These are phyloP conservation scores for Corythaixoides concolor DNA, from an alignment of 2,113 vertebrate genomes.

Conservation along the genomic window DNA sequence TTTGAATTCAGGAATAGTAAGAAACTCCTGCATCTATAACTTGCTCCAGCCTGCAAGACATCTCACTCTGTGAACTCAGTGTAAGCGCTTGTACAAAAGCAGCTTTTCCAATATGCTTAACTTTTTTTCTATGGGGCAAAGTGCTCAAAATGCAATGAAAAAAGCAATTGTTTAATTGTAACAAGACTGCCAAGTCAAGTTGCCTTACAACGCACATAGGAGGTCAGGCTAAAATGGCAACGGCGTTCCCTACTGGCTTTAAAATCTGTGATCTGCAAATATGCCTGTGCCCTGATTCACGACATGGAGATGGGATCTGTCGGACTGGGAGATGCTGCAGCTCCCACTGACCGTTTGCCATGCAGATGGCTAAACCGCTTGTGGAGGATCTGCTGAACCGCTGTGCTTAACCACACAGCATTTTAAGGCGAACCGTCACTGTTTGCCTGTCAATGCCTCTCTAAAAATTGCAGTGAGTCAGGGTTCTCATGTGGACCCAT, in stretches of 20 bases:
- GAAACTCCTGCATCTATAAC: neutral
- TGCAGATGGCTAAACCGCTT: neutral
- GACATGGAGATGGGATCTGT: neutral
- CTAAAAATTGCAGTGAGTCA: neutral
- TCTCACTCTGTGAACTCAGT: neutral
- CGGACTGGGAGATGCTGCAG: neutral
- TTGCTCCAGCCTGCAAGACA: neutral
- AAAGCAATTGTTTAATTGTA: neutral
- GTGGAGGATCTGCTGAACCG: neutral
- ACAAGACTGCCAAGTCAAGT: neutral
- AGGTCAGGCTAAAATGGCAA: neutral
- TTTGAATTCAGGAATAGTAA: neutral
- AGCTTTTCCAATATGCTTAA: neutral
- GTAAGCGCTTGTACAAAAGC: neutral
- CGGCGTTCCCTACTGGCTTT: accelerated
- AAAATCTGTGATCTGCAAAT: neutral
- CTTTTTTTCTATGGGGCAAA: neutral
- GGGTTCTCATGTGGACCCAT: neutral
- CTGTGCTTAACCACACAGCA: neutral
- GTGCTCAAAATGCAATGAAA: neutral
- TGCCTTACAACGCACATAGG: neutral
- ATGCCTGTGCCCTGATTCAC: neutral
- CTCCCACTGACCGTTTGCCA: neutral
- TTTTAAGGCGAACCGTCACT: neutral
- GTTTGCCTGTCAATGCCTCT: neutral